Evolutionary conservation across 2,888 invertebrate species (phyloP), one percentile per base, ranked within the genome.

Genomic region (Chymomyza amoena): DNA sequence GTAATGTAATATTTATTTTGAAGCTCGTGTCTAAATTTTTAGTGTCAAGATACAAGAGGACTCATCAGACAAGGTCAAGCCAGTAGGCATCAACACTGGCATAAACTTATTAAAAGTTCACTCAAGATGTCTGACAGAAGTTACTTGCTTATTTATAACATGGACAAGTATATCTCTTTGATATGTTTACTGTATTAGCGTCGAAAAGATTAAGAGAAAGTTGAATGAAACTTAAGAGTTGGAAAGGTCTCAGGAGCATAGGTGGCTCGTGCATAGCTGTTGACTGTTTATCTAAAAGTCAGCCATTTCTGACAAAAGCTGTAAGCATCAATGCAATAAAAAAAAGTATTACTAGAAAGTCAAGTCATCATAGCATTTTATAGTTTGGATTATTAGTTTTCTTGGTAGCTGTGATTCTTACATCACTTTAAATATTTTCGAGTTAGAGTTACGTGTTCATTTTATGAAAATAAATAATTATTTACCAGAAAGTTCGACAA

Each of bases 21-120:
- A 45, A 45, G 13, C 39, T 45, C 39, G 10, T 45, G 39, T 45
- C 39, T 6, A 10, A 45, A 45, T 45, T 45, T 45, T 4, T 45
- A 45, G 39, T 45, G 39, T 13, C 39, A 45, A 45, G 13, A 45
- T 13, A 13, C 39, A 13, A 45, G 39, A 45, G 13, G 13, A 45
- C 39, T 45, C 39, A 45, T 13, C 39, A 10, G 39, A 13, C 39
- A 45, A 45, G 39, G 39, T 45, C 39, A 10, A 45, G 39, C 13
- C 39, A 45, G 39, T 45, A 45, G 13, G 39, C 39, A 45, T 45
- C 13, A 45, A 64, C 64, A 64, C 56, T 64, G 54, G 36, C 64
- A 56, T 64, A 64, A 64, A 64, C 64, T 64, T 64, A 64, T 64
- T 64, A 64, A 64, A 64, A 64, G 56, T 64, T 64, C 56, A 18